Percentiles rank a stretch among this genome's conserved stretches.
Evolutionary conservation across 2,888 invertebrate species (phyloP).

Genomic region (Plagodis dolabraria): DNA sequence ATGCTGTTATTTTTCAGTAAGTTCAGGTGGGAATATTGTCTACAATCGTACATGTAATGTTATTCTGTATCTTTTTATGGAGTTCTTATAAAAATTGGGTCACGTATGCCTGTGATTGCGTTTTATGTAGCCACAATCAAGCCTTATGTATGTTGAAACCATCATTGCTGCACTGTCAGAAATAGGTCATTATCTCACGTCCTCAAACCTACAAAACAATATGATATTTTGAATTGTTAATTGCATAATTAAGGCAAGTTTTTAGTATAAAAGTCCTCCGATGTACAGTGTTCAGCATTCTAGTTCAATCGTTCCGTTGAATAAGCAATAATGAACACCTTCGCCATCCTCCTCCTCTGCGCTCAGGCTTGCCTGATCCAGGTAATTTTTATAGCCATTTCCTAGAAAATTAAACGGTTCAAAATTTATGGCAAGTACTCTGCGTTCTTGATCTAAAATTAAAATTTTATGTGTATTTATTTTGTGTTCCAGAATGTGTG

Average conservation of each 20-base stretch:
- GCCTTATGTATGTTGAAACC: background rate
- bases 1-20: too few species aligned
- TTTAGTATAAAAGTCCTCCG: conserved; percentile 16
- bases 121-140: conserved; percentile 7
- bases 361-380: conserved; percentile 36
- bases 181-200: conserved; percentile 25
- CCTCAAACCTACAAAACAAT: background rate
- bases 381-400: conserved; percentile 12
- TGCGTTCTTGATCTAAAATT: too few species aligned
- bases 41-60: background rate
- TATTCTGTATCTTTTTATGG: conserved; percentile 3
- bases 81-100: conserved; percentile 2
- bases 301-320: conserved; percentile 3
- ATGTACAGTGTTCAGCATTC: conserved; percentile 5
- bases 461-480: background rate
- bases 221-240: background rate
- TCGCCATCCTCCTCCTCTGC: conserved; percentile 33
- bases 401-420: too few species aligned
- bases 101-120: conserved; percentile 11
- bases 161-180: conserved; percentile 11
- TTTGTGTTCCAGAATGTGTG: conserved; percentile 3
- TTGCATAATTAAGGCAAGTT: conserved; percentile 1
- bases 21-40: background rate
- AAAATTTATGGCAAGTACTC: background rate
- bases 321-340: conserved; percentile 16